phyloP scores from a whole-genome alignment of 2,888 invertebrate species.

The Clistopyga incitator region DNA sequence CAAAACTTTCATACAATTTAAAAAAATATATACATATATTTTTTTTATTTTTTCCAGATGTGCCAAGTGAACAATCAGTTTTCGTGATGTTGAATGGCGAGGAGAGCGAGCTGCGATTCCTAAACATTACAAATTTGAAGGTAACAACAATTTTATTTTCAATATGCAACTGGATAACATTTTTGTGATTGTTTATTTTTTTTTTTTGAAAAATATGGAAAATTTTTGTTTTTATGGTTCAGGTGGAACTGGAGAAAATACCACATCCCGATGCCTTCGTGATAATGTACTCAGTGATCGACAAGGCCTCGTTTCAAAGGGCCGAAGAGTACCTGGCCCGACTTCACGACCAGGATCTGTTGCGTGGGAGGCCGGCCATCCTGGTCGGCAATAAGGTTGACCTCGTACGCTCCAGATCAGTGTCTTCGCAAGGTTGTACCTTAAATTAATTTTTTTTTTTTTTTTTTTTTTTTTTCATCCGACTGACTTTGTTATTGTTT shows the following conservation, averaged over 20 bases:
- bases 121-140: conserved; percentile 90
- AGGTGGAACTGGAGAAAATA: conserved; percentile 91
- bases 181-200: too few relatives aligned
- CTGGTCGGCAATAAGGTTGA: conserved; percentile 97
- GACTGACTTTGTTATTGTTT: conserved; percentile 4
- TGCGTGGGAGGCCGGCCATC: conserved; percentile 91
- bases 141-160: conserved; percentile 86
- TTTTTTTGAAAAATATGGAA: too few relatives aligned
- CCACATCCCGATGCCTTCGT: conserved; percentile 94
- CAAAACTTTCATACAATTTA: neutral
- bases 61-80: conserved; percentile 92
- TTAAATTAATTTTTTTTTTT: too few relatives aligned
- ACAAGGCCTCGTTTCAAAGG: conserved; percentile 94
- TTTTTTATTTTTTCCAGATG: conserved; percentile 85
- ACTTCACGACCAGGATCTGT: conserved; percentile 92
- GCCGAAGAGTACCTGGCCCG: conserved; percentile 92
- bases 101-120: conserved; percentile 96
- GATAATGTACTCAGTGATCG: conserved; percentile 95
- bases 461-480: too few relatives aligned
- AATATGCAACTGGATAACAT: too few relatives aligned
- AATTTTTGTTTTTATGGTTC: conserved; percentile 70
- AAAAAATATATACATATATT: too few relatives aligned
- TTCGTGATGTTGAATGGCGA: conserved; percentile 97
- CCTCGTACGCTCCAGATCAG: conserved; percentile 94
- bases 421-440: conserved; percentile 96